These are phyloP conservation scores for Penaeus indicus DNA, from an alignment of 1,140 invertebrate species.

Conservation along the genomic window DNA sequence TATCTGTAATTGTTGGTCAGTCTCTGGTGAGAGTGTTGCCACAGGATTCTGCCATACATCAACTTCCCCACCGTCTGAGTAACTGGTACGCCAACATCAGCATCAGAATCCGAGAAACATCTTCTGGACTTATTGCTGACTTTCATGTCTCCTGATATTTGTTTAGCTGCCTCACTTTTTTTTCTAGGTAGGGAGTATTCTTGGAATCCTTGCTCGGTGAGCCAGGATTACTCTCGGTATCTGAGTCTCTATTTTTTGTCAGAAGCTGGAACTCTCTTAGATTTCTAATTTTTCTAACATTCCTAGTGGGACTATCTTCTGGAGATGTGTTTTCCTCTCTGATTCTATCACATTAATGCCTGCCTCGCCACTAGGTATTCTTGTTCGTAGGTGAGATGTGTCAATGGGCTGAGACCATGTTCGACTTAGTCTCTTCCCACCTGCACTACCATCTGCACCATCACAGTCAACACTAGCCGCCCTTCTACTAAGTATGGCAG, in stretches of 20 bases:
- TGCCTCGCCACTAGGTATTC: constrained; percentile 54
- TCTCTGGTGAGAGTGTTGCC: constrained; percentile 49
- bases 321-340: constrained; percentile 50
- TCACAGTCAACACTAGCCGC: constrained; percentile 55
- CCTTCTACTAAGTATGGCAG: constrained; percentile 58
- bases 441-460: constrained; percentile 23
- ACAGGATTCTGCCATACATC: constrained; percentile 66
- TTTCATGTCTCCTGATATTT: background rate
- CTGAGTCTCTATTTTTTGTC: constrained; percentile 51
- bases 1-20: constrained; percentile 52
- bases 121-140: constrained; percentile 39
- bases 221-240: constrained; percentile 48
- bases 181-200: constrained; percentile 20
- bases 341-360: constrained; percentile 49
- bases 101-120: constrained; percentile 64
- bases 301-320: constrained; percentile 59
- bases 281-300: constrained; percentile 67
- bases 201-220: constrained; percentile 47
- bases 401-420: constrained; percentile 54
- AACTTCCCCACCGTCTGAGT: constrained; percentile 57
- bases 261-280: constrained; percentile 68
- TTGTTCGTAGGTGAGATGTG: constrained; percentile 40
- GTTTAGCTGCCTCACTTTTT: constrained; percentile 37
- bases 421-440: constrained; percentile 50
- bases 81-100: constrained; percentile 58